phyloP scores from a whole-genome alignment of 2,113 vertebrate species.

The Hemiscyllium ocellatum region DNA sequence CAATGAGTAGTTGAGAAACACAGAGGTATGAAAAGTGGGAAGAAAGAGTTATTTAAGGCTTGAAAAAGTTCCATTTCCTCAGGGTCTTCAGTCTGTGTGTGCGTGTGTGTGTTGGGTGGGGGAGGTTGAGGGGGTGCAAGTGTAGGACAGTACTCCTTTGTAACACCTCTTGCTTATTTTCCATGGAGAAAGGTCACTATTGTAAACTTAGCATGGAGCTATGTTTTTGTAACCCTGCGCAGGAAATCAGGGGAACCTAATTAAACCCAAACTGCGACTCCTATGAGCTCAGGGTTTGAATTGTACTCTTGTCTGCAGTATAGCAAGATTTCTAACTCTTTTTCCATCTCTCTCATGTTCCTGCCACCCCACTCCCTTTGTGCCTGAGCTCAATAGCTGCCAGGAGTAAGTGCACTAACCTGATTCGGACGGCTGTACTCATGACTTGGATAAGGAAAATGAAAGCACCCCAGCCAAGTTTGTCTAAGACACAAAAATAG shows the following conservation, averaged over 20 bases:
- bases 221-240: slow-evolving; percentile 53
- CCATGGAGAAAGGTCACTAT: slow-evolving; percentile 39
- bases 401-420: neutral
- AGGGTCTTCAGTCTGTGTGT: neutral
- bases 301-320: neutral
- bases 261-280: slow-evolving; percentile 45
- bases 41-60: slow-evolving; percentile 24
- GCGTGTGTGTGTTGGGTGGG: neutral
- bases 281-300: slow-evolving; percentile 39
- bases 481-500: no score
- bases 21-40: slow-evolving; percentile 13
- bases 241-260: slow-evolving; percentile 50
- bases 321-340: neutral
- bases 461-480: no score
- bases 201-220: slow-evolving; percentile 42
- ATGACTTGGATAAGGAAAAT: no score
- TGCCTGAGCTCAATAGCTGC: neutral
- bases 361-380: neutral
- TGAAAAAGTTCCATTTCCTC: neutral
- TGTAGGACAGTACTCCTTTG: slow-evolving; percentile 49
- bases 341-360: neutral
- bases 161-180: slow-evolving; percentile 48
- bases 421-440: neutral
- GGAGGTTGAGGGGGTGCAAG: slow-evolving; percentile 27
- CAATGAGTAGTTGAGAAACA: neutral